Conservation (phyloP, 2,888 invertebrate species). For the Heliconius charithonia region DNA sequence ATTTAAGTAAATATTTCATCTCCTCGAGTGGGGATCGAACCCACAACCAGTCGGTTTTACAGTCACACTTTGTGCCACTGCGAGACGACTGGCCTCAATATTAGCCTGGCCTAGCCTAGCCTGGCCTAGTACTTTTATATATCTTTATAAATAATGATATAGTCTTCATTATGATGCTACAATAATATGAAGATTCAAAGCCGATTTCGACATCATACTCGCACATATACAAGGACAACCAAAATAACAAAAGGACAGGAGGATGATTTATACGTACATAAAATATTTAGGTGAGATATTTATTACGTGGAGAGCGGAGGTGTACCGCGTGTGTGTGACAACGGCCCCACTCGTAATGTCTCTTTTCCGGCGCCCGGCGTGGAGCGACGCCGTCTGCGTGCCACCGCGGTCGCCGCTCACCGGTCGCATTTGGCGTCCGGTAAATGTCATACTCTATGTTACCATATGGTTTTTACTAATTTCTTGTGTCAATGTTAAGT, state of each 20-base stretch:
- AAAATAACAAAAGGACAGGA: conserved; percentile 16
- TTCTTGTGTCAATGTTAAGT: conserved; percentile 18
- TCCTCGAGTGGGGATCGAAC: no score
- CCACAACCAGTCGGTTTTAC: no score
- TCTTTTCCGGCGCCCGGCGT: conserved; percentile 58
- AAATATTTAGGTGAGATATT: conserved; percentile 42
- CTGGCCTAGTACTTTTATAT: no score
- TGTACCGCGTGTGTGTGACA: conserved; percentile 48
- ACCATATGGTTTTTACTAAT: conserved; percentile 28
- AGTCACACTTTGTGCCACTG: no score
- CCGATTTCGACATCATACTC: background rate
- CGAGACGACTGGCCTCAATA: no score
- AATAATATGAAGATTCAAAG: conserved; percentile 39
- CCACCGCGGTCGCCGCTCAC: conserved; percentile 57
- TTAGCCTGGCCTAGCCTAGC: no score
- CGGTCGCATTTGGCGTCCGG: conserved; percentile 33
- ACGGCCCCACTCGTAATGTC: conserved; percentile 57
- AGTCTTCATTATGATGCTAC: conserved; percentile 76
- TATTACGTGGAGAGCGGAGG: conserved; percentile 41
- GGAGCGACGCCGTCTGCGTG: conserved; percentile 60
- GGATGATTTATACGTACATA: conserved; percentile 39
- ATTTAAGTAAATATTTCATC: no score
- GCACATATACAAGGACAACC: background rate
- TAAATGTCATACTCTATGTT: conserved; percentile 16
- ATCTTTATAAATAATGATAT: conserved; percentile 46